Conservation (phyloP, 2,113 vertebrate species). For the Prietella phreatophila region DNA sequence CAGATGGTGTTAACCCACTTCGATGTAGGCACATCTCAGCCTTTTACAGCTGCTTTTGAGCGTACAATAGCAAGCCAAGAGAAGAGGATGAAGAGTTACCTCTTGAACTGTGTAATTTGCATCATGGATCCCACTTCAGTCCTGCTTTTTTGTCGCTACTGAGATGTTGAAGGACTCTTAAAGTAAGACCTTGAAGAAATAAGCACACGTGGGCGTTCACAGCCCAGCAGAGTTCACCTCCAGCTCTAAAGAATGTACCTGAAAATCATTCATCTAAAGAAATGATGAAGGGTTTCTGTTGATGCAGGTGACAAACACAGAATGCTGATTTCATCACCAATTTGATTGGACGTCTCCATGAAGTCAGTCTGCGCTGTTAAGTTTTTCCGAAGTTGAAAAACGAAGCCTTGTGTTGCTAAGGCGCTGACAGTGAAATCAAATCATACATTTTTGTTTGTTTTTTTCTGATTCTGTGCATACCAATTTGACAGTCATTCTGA, state of each 20-base stretch:
- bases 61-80: slow-evolving; percentile 42
- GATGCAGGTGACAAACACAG: slow-evolving; percentile 8
- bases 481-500: slow-evolving; percentile 32
- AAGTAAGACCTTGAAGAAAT: slow-evolving; percentile 43
- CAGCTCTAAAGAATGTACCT: neutral
- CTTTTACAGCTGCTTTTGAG: slow-evolving; percentile 36
- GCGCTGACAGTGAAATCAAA: slow-evolving; percentile 42
- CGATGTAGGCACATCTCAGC: slow-evolving; percentile 26
- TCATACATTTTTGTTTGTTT: slow-evolving; percentile 1
- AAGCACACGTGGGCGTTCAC: slow-evolving; percentile 35
- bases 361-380: neutral
- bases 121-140: slow-evolving; percentile 52
- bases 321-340: slow-evolving; percentile 16
- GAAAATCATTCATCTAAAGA: slow-evolving; percentile 34
- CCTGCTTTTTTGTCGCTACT: slow-evolving; percentile 37
- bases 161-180: slow-evolving; percentile 52
- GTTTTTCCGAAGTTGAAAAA: neutral
- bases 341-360: slow-evolving; percentile 35
- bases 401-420: neutral
- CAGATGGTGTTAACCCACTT: slow-evolving; percentile 17
- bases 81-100: slow-evolving; percentile 40
- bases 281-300: neutral
- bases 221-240: slow-evolving; percentile 18
- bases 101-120: slow-evolving; percentile 50
- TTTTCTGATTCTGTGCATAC: slow-evolving; percentile 20